Percentiles rank a stretch among this genome's conserved stretches.
phyloP scores from a whole-genome alignment of 2,797 vertebrate species.

The Acanthopagrus latus region DNA sequence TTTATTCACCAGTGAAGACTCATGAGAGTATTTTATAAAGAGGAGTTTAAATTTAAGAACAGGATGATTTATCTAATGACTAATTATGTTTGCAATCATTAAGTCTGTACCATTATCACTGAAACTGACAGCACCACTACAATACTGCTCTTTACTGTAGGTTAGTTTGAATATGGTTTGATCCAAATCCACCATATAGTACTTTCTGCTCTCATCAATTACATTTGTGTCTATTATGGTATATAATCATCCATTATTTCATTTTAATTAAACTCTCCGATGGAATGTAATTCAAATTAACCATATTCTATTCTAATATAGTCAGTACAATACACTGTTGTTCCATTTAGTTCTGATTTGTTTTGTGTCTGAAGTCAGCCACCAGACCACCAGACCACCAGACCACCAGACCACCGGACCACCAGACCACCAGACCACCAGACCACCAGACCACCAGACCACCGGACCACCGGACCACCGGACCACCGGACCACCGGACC shows the following conservation, averaged over 20 bases:
- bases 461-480: slow-evolving; percentile 1
- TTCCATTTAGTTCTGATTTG: background rate
- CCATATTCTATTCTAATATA: background rate
- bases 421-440: slow-evolving; percentile 7
- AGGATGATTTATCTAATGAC: background rate
- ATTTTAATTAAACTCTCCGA: background rate
- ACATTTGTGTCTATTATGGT: background rate
- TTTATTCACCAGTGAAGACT: background rate
- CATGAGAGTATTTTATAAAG: background rate
- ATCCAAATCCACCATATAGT: background rate
- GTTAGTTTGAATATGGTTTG: background rate
- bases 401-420: background rate
- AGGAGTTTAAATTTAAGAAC: background rate
- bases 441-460: slow-evolving; percentile 11
- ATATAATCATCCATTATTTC: background rate
- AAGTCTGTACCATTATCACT: too few relatives aligned
- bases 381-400: slow-evolving; percentile 6
- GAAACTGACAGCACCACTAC: too few relatives aligned
- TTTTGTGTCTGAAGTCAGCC: slow-evolving; percentile 24
- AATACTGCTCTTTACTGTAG: too few relatives aligned
- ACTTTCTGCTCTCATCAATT: background rate
- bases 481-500: slow-evolving; percentile 3
- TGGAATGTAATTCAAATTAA: background rate
- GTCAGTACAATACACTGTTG: background rate
- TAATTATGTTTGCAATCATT: too few relatives aligned